Percentiles rank a stretch among this genome's conserved stretches.
These are phyloP conservation scores for Alectoris magna DNA, from an alignment of 2,797 vertebrate species.

Conservation along the genomic window DNA sequence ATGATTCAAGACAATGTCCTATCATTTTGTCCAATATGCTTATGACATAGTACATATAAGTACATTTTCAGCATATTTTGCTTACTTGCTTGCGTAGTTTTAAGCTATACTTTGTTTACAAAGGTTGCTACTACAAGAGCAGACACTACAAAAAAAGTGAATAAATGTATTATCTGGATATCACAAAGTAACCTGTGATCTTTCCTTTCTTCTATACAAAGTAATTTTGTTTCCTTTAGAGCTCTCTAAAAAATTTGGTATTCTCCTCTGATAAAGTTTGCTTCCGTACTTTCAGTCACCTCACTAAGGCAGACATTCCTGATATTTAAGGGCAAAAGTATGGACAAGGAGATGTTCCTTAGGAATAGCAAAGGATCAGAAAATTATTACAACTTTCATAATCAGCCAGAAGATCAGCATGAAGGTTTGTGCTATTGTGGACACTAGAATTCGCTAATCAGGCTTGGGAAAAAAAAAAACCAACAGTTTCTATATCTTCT, in stretches of 20 bases:
- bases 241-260: background rate
- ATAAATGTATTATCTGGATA: background rate
- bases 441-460: background rate
- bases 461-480: background rate
- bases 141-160: background rate
- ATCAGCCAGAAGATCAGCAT: background rate
- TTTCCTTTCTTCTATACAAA: background rate
- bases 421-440: background rate
- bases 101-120: background rate
- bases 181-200: background rate
- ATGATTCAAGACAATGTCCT: background rate
- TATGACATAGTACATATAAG: background rate
- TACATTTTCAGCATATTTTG: background rate
- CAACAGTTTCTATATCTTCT: background rate
- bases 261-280: background rate
- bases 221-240: background rate
- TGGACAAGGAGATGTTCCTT: background rate
- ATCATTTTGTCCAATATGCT: background rate
- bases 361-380: background rate
- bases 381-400: background rate
- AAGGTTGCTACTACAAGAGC: background rate
- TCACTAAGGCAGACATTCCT: background rate
- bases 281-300: background rate
- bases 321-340: background rate
- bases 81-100: background rate